phyloP scores from a whole-genome alignment of 1,140 invertebrate species.

The Meloidogyne floridensis region DNA sequence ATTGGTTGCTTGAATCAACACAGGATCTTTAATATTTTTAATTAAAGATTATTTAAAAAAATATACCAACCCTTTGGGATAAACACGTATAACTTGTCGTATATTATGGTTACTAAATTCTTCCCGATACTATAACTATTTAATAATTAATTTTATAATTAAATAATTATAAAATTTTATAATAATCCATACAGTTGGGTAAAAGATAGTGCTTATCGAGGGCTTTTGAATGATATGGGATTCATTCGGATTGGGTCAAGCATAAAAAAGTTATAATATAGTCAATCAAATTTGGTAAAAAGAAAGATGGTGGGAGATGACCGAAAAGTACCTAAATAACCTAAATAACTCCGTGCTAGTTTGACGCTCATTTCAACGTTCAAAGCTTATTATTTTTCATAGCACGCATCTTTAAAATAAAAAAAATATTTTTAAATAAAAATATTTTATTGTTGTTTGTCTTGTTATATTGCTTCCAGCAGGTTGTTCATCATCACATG shows the following conservation, averaged over 20 bases:
- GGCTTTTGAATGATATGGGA: too few species aligned
- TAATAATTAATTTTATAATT: too few species aligned
- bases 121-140: slow-evolving; percentile 29
- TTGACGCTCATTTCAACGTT: slow-evolving; percentile 48
- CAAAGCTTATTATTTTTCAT: slow-evolving; percentile 55
- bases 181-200: too few species aligned
- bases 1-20: slow-evolving; percentile 55
- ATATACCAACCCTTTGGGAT: slow-evolving; percentile 39
- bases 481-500: slow-evolving; percentile 44
- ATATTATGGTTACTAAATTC: slow-evolving; percentile 54
- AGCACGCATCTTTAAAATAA: slow-evolving; percentile 47
- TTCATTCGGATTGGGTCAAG: too few species aligned
- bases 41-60: not conserved
- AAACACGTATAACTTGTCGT: slow-evolving; percentile 54
- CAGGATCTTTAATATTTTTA: slow-evolving; percentile 16
- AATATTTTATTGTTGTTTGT: not conserved
- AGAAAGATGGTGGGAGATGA: too few species aligned
- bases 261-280: too few species aligned
- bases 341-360: slow-evolving; percentile 55
- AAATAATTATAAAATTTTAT: too few species aligned
- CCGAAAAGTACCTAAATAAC: too few species aligned
- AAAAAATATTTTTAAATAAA: slow-evolving; percentile 29
- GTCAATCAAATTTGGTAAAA: too few species aligned
- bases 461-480: not conserved
- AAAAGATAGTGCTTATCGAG: too few species aligned